Conservation (phyloP, 92 coral and sea anemone genomes). For the Muricea muricata region DNA sequence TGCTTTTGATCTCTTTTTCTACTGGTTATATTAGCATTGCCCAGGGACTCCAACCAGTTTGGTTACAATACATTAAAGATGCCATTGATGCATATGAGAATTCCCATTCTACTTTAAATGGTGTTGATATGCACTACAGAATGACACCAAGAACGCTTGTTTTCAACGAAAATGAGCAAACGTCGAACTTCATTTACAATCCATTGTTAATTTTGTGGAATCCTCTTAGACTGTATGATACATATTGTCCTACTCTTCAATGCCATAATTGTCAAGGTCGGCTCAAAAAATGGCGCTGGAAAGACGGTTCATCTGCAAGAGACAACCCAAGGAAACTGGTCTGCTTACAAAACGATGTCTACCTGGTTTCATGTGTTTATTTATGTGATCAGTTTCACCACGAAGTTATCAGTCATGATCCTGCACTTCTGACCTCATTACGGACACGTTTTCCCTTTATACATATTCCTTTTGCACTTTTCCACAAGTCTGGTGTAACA, state of each 20-base stretch:
- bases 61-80: neutral
- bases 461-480: neutral
- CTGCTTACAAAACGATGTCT: constrained; percentile 14
- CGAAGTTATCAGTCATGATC: constrained; percentile 19
- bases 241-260: neutral
- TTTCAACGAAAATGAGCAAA: neutral
- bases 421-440: neutral
- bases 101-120: neutral
- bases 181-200: neutral
- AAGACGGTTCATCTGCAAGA: constrained; percentile 30
- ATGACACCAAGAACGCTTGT: neutral
- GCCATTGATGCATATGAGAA: neutral
- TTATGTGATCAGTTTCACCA: constrained; percentile 13
- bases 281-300: neutral
- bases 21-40: neutral
- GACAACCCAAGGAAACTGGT: constrained; percentile 11
- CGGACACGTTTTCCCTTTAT: neutral
- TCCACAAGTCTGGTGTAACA: constrained; percentile 49
- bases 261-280: neutral
- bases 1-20: neutral
- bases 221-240: neutral
- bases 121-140: neutral
- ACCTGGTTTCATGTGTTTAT: constrained; percentile 35
- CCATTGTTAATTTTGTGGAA: neutral
- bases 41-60: neutral